Percentiles rank a stretch among this genome's conserved stretches.
Conservation (phyloP, 2,888 invertebrate genomes). For the Cheilosia soror region DNA sequence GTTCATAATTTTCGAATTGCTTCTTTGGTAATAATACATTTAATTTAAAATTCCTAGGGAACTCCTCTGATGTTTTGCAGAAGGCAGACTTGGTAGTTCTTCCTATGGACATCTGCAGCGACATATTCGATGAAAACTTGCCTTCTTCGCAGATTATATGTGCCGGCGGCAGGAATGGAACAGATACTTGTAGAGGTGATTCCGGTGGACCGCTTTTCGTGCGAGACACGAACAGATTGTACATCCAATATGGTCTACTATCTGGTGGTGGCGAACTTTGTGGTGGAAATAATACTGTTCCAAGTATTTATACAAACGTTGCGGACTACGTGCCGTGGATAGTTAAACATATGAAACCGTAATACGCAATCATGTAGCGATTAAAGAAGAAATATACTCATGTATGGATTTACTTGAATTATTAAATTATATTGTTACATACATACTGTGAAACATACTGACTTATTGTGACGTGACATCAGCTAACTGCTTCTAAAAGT, state of each 20-base stretch:
- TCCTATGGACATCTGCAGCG: constrained; percentile 41
- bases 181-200: constrained; percentile 54
- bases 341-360: constrained; percentile 40
- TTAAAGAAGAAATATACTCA: no score
- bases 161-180: constrained; percentile 32
- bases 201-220: constrained; percentile 59
- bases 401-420: no score
- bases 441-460: no score
- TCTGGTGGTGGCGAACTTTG: constrained; percentile 41
- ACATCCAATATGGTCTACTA: constrained; percentile 50
- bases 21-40: background rate
- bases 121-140: constrained; percentile 37
- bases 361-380: background rate
- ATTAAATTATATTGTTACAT: no score
- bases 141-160: constrained; percentile 31
- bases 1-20: background rate
- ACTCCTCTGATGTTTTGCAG: constrained; percentile 32
- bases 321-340: constrained; percentile 64
- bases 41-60: constrained; percentile 2
- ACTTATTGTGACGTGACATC: no score
- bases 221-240: constrained; percentile 16
- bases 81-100: constrained; percentile 44
- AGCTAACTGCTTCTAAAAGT: no score
- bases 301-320: constrained; percentile 64
- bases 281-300: constrained; percentile 48